Conservation (phyloP, 1,140 invertebrate genomes). For the Drosophila funebris region DNA sequence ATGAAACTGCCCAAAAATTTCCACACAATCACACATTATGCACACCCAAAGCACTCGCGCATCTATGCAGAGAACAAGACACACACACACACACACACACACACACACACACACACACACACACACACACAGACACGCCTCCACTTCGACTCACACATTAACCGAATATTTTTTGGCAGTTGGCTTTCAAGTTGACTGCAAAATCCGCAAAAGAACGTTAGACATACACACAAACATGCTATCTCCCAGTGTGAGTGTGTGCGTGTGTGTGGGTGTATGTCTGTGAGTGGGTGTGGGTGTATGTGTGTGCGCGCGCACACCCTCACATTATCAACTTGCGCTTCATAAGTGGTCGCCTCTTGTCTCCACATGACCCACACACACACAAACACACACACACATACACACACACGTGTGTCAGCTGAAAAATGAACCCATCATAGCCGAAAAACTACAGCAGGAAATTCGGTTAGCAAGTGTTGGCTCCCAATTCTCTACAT, state of each 20-base stretch:
- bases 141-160: constrained; percentile 60
- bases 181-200: constrained; percentile 80
- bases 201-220: constrained; percentile 79
- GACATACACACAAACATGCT: constrained; percentile 50
- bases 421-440: constrained; percentile 81
- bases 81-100: constrained; percentile 21
- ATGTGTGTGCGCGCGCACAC: constrained; percentile 42
- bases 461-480: constrained; percentile 81
- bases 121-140: constrained; percentile 16
- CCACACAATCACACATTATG: constrained; percentile 81
- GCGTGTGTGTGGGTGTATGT: constrained; percentile 26
- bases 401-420: constrained; percentile 7
- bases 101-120: constrained; percentile 17
- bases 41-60: constrained; percentile 56
- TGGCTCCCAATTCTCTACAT: constrained; percentile 57
- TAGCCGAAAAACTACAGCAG: constrained; percentile 80
- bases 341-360: constrained; percentile 75
- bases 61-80: too few relatives aligned
- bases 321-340: constrained; percentile 59
- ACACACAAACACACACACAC: neutral
- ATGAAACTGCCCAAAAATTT: constrained; percentile 83
- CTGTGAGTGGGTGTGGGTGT: too few relatives aligned
- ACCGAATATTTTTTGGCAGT: constrained; percentile 78
- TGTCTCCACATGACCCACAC: constrained; percentile 21
- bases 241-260: constrained; percentile 16